These are phyloP conservation scores for Prolemur simus DNA, from an alignment of 2,113 vertebrate species.

Conservation along the genomic window DNA sequence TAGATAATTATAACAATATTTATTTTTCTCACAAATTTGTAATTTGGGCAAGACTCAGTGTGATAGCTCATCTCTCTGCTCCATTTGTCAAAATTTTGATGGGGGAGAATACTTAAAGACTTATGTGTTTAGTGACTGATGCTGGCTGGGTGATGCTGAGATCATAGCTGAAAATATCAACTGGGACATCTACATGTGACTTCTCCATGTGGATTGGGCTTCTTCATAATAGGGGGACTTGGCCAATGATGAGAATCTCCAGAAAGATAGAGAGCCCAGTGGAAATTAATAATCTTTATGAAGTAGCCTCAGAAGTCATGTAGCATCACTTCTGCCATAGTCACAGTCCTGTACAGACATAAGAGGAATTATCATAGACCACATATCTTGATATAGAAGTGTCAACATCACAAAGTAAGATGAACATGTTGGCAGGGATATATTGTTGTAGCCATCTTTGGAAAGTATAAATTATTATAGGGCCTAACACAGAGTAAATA, in stretches of 20 bases:
- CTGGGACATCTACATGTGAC: background rate
- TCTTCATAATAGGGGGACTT: background rate
- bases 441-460: background rate
- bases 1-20: conserved; percentile 11
- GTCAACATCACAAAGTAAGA: background rate
- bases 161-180: background rate
- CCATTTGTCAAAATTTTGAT: background rate
- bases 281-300: background rate
- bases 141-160: background rate
- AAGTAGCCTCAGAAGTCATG: background rate
- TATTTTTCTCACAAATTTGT: conserved; percentile 15
- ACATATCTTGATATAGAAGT: background rate
- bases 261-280: background rate
- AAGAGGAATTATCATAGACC: background rate
- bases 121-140: background rate
- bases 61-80: background rate
- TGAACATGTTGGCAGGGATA: background rate
- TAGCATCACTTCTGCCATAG: background rate
- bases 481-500: background rate
- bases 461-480: conserved; percentile 7
- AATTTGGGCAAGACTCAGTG: conserved; percentile 4
- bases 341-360: background rate
- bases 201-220: background rate
- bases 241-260: background rate
- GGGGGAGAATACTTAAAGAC: background rate